Base-by-base conservation (phyloP, 2,113 vertebrate species). In the Marmota monax region DNA sequence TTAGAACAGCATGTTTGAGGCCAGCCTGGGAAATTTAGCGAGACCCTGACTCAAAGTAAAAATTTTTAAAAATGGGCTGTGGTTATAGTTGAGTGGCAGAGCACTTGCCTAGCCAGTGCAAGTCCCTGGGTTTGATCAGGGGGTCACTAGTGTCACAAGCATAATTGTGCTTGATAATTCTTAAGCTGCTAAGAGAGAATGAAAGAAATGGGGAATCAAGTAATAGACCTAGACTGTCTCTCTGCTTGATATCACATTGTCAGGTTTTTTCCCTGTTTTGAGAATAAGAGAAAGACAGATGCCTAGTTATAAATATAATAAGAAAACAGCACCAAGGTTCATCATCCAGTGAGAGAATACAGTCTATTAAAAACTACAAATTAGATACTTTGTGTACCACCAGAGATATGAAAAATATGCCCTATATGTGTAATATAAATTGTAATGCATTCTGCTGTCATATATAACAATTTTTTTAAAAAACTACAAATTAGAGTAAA, bases 221-320 rank as follows among this genome's bases (percentile, higher is more conserved):
- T 84, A 39, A 25, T 27, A 45, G 39, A 39, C 10, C 82, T 37
- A 77, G 77, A n/a, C 2, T 14, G 16, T 85, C 32, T 69, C 86
- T 56, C 87, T 45, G 34, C 61, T 84, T 56, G 51, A 37, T 65
- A n/a, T 48, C 58, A 73, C n/a, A 16, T 34, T 45, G 37, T 63
- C 78, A 78, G 2, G 2, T 22, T 63, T 88, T 61, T 91, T 90
- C 85, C 61, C 39, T 82, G 34, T 91, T 83, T 96, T 67, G 95
- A 83, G 77, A 84, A 67, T 25, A 63, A 78, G 34, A 76, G 67
- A n/a, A 83, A 80, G 37, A 51, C 39, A 76, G 45, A 45, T 80
- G 67, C 8, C 67, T 48, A 39, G 74, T 74, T 65, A 72, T 84
- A 92, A 87, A 65, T 83, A 83, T 51, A 72, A 34, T 48, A 56